Evolutionary conservation across 2,113 vertebrate genomes (phyloP).

Genomic region (Theristicus caerulescens): DNA sequence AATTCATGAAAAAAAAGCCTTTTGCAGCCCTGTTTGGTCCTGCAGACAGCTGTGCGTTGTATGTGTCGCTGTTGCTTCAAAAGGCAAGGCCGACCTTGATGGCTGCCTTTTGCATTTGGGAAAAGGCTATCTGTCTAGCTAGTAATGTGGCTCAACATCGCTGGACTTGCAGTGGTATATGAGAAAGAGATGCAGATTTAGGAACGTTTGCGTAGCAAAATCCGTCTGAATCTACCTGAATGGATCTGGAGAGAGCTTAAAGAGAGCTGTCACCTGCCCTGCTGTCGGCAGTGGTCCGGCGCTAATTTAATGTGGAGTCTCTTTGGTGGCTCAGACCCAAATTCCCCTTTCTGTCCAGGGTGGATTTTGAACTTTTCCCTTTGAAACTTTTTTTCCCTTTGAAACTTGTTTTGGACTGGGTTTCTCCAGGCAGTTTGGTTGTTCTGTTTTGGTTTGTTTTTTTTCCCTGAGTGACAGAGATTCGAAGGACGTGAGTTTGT

Average conservation of each 20-base stretch:
- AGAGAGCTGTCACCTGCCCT: not conserved
- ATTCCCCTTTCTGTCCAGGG: not conserved
- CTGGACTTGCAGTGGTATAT: not conserved
- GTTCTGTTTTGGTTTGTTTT: not conserved
- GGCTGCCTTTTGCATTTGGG: not conserved
- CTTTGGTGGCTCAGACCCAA: not conserved
- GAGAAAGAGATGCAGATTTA: not conserved
- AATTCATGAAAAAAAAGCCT: not conserved
- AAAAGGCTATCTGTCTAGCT: not conserved
- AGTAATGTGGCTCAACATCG: fast-evolving
- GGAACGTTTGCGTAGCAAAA: not conserved
- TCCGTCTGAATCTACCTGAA: fast-evolving
- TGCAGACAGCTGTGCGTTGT: not conserved
- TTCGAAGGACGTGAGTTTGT: not conserved
- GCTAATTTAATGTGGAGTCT: not conserved
- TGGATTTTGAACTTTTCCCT: not conserved
- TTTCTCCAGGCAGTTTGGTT: not conserved
- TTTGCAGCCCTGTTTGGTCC: not conserved
- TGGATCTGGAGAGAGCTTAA: not conserved
- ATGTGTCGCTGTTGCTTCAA: not conserved
- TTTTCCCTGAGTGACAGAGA: not conserved
- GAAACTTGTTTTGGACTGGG: not conserved
- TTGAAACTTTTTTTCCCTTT: not conserved
- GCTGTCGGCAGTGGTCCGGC: fast-evolving
- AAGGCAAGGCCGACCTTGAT: not conserved